These are phyloP conservation scores for Cryptocephalus moraei DNA, from an alignment of 2,888 invertebrate genomes.

Conservation along the genomic window DNA sequence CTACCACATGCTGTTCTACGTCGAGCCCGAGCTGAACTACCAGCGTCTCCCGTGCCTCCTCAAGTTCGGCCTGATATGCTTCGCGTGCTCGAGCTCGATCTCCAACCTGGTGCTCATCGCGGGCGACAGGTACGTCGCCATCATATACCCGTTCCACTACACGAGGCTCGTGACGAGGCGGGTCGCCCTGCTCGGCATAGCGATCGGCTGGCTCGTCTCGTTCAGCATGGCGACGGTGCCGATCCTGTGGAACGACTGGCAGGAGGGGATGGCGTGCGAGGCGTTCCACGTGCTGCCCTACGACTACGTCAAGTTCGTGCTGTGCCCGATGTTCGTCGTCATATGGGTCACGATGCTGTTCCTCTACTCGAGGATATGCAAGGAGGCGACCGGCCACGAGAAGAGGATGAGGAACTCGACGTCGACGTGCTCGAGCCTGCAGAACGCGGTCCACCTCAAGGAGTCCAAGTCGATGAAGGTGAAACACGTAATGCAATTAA, in stretches of 20 bases:
- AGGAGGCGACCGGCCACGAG: constrained; percentile 64
- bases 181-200: constrained; percentile 51
- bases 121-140: constrained; percentile 68
- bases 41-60: constrained; percentile 56
- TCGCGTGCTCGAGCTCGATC: constrained; percentile 70
- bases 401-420: constrained; percentile 49
- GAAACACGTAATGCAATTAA: too few relatives aligned
- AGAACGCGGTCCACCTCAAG: constrained; percentile 38
- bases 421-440: constrained; percentile 35
- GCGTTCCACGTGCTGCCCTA: constrained; percentile 51
- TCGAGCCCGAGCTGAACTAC: constrained; percentile 43
- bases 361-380: constrained; percentile 69
- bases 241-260: constrained; percentile 71
- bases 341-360: constrained; percentile 68
- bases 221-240: constrained; percentile 58
- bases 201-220: constrained; percentile 57
- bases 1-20: constrained; percentile 68
- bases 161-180: constrained; percentile 63
- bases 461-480: constrained; percentile 54
- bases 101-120: constrained; percentile 71
- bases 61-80: constrained; percentile 61
- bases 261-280: constrained; percentile 46
- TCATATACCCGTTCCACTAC: constrained; percentile 70
- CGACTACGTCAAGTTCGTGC: constrained; percentile 37
- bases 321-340: constrained; percentile 62